Evolutionary conservation across 2,797 vertebrate genomes (phyloP).

Genomic region (Lycodopsis pacificus): DNA sequence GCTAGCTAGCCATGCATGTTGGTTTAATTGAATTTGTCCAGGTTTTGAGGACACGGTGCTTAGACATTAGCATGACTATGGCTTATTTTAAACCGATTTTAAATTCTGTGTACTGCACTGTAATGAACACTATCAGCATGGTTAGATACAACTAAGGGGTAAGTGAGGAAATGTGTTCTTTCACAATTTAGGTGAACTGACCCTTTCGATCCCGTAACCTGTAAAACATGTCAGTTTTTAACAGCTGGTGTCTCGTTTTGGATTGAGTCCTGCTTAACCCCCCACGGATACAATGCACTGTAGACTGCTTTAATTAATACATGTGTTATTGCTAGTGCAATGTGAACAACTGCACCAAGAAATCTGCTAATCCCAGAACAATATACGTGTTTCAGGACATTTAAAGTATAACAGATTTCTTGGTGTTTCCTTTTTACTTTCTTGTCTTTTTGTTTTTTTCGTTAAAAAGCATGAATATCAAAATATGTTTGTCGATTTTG

Average conservation of each 20-base stretch:
- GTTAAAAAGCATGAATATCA: conserved; percentile 61
- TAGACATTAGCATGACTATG: background rate
- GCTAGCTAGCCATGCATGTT: background rate
- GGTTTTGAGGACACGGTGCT: background rate
- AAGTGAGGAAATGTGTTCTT: background rate
- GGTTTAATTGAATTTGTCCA: background rate
- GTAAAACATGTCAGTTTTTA: background rate
- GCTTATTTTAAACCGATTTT: background rate
- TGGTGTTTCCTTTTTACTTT: conserved; percentile 61
- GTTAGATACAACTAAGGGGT: background rate
- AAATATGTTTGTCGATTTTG: conserved; percentile 57
- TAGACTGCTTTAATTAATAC: conserved; percentile 32
- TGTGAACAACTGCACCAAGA: conserved; percentile 49
- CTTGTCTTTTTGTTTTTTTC: conserved; percentile 30
- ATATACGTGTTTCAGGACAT: background rate
- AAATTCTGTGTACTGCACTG: background rate
- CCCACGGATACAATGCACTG: conserved; percentile 4
- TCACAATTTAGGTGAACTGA: background rate
- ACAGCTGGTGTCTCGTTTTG: background rate
- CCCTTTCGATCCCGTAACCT: background rate
- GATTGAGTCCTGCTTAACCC: background rate
- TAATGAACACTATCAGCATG: background rate
- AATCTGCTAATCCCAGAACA: conserved; percentile 42
- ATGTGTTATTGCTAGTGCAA: conserved; percentile 35
- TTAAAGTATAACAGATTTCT: conserved; percentile 47